These are phyloP conservation scores for Limnodromus scolopaceus DNA, from an alignment of 2,797 vertebrate species.

Conservation along the genomic window DNA sequence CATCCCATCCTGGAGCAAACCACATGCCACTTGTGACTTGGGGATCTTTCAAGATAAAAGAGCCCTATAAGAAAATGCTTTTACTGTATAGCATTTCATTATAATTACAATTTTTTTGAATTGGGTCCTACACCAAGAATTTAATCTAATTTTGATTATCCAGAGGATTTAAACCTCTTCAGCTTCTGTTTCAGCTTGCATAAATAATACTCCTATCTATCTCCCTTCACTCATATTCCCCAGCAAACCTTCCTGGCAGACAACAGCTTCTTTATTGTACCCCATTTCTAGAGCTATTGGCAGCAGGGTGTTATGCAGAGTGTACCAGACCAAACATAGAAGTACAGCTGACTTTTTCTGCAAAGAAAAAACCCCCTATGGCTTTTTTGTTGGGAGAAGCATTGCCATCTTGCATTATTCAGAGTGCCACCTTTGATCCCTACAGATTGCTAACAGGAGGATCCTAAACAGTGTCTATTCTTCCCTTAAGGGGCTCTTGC, in stretches of 20 bases:
- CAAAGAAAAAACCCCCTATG: not conserved
- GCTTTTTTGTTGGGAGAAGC: not conserved
- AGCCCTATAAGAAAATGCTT: not conserved
- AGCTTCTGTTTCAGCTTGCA: not conserved
- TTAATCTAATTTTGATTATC: slow-evolving; percentile 46
- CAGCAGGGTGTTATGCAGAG: not conserved
- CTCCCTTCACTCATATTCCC: not conserved
- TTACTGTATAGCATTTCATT: not conserved
- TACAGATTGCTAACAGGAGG: not conserved
- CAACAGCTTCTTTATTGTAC: not conserved
- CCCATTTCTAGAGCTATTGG: not conserved
- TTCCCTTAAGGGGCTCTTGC: not conserved
- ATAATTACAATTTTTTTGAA: not conserved
- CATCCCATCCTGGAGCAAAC: not conserved
- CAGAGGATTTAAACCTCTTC: slow-evolving; percentile 27
- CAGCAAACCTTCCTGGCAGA: not conserved
- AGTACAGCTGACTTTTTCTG: not conserved
- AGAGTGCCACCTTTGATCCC: not conserved
- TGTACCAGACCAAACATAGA: not conserved
- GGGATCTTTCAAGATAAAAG: not conserved
- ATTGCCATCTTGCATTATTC: not conserved
- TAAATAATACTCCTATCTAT: not conserved
- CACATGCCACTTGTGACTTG: not conserved
- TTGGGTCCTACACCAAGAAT: not conserved
- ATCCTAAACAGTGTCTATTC: not conserved